Conservation (phyloP, 2,888 invertebrate genomes). For the Ophion ellenae region DNA sequence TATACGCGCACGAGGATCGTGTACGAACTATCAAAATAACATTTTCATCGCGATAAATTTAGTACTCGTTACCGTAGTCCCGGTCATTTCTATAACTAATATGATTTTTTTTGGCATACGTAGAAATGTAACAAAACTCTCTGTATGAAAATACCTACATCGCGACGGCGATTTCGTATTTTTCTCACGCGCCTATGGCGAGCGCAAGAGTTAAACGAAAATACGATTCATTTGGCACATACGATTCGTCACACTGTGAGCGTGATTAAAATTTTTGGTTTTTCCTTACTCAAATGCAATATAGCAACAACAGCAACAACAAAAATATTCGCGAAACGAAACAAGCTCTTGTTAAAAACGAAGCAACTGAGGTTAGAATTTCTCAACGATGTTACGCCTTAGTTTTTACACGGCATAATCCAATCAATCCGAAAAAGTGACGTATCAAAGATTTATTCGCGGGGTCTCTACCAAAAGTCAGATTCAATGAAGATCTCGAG, state of each 20-base stretch:
- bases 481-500: neutral
- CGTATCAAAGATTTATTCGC: neutral
- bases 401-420: neutral
- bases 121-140: conserved; percentile 67
- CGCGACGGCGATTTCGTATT: conserved; percentile 28
- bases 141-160: conserved; percentile 60
- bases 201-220: conserved; percentile 41
- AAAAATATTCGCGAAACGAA: conserved; percentile 28
- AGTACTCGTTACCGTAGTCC: conserved; percentile 49
- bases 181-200: neutral
- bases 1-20: conserved; percentile 43
- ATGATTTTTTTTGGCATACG: conserved; percentile 49
- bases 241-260: conserved; percentile 5
- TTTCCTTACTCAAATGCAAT: conserved; percentile 37
- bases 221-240: conserved; percentile 57
- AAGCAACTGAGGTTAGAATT: conserved; percentile 11
- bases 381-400: neutral
- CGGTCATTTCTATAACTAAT: conserved; percentile 18
- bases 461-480: neutral
- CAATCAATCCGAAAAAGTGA: conserved; percentile 1
- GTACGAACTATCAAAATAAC: conserved; percentile 44
- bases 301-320: conserved; percentile 37
- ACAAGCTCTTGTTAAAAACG: conserved; percentile 20
- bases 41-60: conserved; percentile 51
- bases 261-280: conserved; percentile 37